Percentiles rank a stretch among this genome's conserved stretches.
Evolutionary conservation across 2,113 vertebrate species (phyloP).

Genomic region (Calyptomena viridis): DNA sequence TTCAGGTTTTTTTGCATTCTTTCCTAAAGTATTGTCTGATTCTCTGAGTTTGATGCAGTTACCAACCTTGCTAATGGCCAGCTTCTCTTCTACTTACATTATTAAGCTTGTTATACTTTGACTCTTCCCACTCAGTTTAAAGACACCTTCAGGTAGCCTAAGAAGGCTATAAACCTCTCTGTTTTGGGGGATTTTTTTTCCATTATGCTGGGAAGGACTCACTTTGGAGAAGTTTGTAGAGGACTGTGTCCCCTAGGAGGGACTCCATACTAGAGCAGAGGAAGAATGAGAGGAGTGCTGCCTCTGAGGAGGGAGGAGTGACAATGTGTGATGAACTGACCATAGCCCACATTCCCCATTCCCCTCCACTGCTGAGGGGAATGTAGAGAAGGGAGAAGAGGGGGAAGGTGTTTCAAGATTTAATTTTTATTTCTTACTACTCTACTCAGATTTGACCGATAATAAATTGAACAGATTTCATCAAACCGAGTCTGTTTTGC

Average conservation of each 20-base stretch:
- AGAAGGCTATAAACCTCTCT: background rate
- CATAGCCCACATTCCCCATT: background rate
- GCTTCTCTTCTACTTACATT: background rate
- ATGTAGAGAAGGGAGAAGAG: background rate
- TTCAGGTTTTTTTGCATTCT: background rate
- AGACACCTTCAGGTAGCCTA: background rate
- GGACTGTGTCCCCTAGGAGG: background rate
- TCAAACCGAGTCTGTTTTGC: background rate
- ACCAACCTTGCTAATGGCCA: background rate
- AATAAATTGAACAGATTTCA: background rate
- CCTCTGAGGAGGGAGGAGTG: background rate
- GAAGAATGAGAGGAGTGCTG: background rate
- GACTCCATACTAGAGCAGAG: background rate
- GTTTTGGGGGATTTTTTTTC: background rate
- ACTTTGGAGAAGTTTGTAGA: background rate
- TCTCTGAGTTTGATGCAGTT: background rate
- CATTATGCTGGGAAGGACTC: background rate
- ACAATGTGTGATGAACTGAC: background rate
- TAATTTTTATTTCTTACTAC: background rate
- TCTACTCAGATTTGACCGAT: background rate
- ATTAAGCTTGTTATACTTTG: background rate
- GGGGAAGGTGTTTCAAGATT: background rate
- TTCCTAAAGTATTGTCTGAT: background rate
- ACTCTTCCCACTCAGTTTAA: background rate
- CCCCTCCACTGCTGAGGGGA: background rate